A percentile compares a stretch with the other conserved stretches of the same genome.
Evolutionary conservation across 2,888 invertebrate species (phyloP).

Genomic region (Lepetodrilus schrolli): DNA sequence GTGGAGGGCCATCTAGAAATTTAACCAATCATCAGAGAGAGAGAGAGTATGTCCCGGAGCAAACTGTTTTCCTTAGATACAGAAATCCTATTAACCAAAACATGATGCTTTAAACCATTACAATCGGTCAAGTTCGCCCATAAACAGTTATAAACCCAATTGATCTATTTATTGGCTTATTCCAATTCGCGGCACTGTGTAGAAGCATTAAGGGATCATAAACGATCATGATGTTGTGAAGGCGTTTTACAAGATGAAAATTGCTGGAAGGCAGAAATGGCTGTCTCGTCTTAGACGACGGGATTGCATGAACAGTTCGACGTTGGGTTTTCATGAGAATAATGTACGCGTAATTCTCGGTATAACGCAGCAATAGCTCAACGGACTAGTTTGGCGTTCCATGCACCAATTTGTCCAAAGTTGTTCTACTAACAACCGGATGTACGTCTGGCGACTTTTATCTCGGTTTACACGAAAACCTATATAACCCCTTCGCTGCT

Average conservation of each 20-base stretch:
- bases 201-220: neutral
- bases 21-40: neutral
- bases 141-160: slow-evolving; percentile 22
- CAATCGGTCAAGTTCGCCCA: slow-evolving; percentile 4
- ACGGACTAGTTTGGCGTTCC: slow-evolving; percentile 12
- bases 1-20: neutral
- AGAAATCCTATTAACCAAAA: slow-evolving; percentile 2
- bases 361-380: neutral
- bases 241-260: neutral
- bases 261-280: neutral
- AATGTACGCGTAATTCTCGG: neutral
- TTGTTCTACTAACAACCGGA: slow-evolving; percentile 14
- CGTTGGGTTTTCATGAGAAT: neutral
- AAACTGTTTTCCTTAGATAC: slow-evolving; percentile 4
- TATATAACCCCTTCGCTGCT: neutral
- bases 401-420: slow-evolving; percentile 2
- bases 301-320: neutral
- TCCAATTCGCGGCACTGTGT: slow-evolving; percentile 10
- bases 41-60: neutral
- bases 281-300: neutral
- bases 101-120: slow-evolving; percentile 25
- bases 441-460: neutral
- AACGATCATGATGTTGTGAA: slow-evolving; percentile 9
- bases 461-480: neutral
- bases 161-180: slow-evolving; percentile 25